Base-by-base conservation (phyloP, 2,888 invertebrate genomes). In the Clanis bilineata region DNA sequence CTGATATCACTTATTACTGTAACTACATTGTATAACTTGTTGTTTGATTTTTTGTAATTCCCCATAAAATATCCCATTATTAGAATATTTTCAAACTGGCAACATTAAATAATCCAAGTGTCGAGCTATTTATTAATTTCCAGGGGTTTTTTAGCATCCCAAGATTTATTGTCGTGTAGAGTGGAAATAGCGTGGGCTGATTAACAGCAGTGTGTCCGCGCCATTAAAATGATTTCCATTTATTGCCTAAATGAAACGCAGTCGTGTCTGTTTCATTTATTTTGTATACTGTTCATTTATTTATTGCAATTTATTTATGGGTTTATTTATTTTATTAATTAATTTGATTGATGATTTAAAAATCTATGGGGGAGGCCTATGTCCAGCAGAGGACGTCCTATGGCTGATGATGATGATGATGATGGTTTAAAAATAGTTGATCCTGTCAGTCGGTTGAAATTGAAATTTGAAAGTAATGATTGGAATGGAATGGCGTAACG, bases 71-170 rank as follows among this genome's bases (percentile, higher is more conserved):
- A 25, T 45, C 5, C 2, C 41, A 41, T 15, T 2, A 41, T 7
- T 15, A 15, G 0, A 15, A 1, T 5, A 23, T 45, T n/a, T 44
- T 25, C 5, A 3, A 18, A 7, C 28, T 51, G 32, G 51, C 51
- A 51, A 51, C 28, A 51, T 28, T 10, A 18, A 47, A 47, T 28
- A 9, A 22, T 22, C 45, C 28, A 18, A 41, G 41, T 28, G 18
- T 10, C 47, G 4, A 28, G 47, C 28, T 18, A 51, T 51, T 51
- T 51, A 51, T 51, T 51, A 51, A 51, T 51, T 51, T 51, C 32
- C 51, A 32, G 32, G 18, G 51, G 32, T 32, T 51, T 51, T 32
- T 51, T 51, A 51, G 32, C 32, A 51, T 51, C 32, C 51, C 15
- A 32, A 51, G 51, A 51, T 51, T 51, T 51, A 51, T 51, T 32